These are phyloP conservation scores for Diploscapter pachys DNA, from an alignment of 1,140 invertebrate genomes.

Conservation along the genomic window DNA sequence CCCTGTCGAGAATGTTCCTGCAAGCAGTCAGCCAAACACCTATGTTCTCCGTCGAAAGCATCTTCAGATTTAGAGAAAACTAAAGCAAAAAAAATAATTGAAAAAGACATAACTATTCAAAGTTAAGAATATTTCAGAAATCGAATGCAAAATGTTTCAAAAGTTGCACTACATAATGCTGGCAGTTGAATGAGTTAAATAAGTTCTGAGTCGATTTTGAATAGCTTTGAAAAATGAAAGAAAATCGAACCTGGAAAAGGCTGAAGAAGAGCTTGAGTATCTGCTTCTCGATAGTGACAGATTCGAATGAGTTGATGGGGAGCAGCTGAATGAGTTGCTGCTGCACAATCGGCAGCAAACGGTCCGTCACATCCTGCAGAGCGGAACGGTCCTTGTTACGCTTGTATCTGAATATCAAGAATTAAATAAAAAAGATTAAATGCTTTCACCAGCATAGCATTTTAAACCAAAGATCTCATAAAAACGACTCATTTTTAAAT, in stretches of 20 bases:
- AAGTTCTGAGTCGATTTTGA: too few species aligned
- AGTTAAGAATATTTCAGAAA: too few species aligned
- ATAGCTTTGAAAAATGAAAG: constrained; percentile 10
- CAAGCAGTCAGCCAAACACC: constrained; percentile 94
- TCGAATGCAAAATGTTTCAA: too few species aligned
- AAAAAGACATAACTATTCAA: too few species aligned
- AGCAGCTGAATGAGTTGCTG: constrained; percentile 77
- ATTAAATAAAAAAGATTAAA: constrained; percentile 7
- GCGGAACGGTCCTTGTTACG: constrained; percentile 80
- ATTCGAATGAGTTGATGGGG: constrained; percentile 77
- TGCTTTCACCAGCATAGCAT: too few species aligned
- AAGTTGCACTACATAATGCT: too few species aligned
- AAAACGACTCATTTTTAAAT: too few species aligned
- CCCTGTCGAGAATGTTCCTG: constrained; percentile 73
- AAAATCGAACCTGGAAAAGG: constrained; percentile 70
- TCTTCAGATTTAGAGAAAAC: constrained; percentile 83
- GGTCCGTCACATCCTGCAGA: constrained; percentile 87
- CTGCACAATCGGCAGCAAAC: constrained; percentile 85
- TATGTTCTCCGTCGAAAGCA: constrained; percentile 80
- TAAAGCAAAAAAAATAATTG: constrained; percentile 59
- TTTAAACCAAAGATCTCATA: too few species aligned
- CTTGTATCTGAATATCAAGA: constrained; percentile 70
- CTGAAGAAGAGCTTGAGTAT: constrained; percentile 95
- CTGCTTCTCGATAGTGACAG: constrained; percentile 86
- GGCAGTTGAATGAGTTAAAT: too few species aligned